Conservation (phyloP, 2,113 vertebrate species). For the Oceanodroma tethys region DNA sequence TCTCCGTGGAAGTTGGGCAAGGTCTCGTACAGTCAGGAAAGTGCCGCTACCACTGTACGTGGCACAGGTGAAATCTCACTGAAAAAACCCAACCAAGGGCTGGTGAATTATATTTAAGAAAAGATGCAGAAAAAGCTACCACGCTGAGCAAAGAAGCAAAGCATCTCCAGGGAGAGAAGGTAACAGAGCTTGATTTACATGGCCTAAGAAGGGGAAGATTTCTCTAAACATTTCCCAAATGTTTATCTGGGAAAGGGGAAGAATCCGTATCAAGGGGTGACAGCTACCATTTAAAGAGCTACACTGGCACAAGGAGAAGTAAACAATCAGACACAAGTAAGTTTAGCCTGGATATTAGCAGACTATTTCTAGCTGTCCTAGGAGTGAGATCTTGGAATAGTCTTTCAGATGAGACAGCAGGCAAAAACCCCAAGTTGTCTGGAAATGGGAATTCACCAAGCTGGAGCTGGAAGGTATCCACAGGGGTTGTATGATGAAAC, state of each 20-base stretch:
- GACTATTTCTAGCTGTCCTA: neutral
- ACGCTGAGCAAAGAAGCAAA: neutral
- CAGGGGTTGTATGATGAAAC: neutral
- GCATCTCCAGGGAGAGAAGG: neutral
- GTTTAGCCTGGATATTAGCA: neutral
- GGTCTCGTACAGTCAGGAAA: neutral
- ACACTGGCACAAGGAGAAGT: neutral
- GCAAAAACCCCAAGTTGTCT: neutral
- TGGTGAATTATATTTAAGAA: neutral
- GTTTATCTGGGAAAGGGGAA: neutral
- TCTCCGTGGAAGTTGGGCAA: neutral
- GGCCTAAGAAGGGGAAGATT: neutral
- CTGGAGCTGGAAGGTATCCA: neutral
- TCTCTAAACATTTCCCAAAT: neutral
- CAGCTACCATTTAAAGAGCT: neutral
- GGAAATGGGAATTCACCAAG: neutral
- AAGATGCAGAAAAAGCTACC: neutral
- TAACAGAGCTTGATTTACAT: neutral
- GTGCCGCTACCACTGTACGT: fast-evolving
- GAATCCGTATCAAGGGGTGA: neutral
- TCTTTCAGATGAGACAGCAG: neutral
- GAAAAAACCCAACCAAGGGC: neutral
- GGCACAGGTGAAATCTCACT: neutral
- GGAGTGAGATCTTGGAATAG: neutral
- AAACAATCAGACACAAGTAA: neutral